Evolutionary conservation across 2,113 vertebrate genomes (phyloP).

Genomic region (Marmota monax): DNA sequence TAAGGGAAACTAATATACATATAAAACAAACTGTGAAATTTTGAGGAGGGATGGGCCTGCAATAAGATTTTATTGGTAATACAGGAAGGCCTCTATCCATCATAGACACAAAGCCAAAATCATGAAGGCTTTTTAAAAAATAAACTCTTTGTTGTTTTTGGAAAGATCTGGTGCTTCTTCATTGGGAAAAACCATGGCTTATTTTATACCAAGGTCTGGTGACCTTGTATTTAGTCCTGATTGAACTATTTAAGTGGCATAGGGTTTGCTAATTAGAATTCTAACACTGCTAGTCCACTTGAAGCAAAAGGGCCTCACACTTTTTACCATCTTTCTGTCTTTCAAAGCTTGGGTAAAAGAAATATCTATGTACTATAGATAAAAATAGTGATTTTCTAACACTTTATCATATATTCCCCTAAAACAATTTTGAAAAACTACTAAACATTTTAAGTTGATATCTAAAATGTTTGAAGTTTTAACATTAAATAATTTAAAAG

Average conservation of each 20-base stretch:
- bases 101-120: not conserved
- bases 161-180: not conserved
- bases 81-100: not conserved
- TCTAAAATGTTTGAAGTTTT: constrained; percentile 4
- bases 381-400: constrained; percentile 19
- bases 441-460: not conserved
- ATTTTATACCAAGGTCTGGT: not conserved
- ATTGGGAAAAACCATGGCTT: not conserved
- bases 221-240: not conserved
- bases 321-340: not conserved
- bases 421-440: constrained; percentile 39
- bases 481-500: not conserved
- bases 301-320: not conserved
- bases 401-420: not conserved
- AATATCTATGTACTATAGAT: not conserved
- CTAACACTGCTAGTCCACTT: not conserved
- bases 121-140: not conserved
- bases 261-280: not conserved
- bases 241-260: not conserved
- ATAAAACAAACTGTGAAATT: not conserved
- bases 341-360: not conserved
- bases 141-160: not conserved
- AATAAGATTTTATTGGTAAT: not conserved
- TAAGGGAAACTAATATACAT: not conserved
- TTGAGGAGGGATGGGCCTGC: rapidly evolving